Evolutionary conservation across 2,797 vertebrate species (phyloP), one percentile per base, ranked within the genome.

Genomic region (Cyprinella venusta): DNA sequence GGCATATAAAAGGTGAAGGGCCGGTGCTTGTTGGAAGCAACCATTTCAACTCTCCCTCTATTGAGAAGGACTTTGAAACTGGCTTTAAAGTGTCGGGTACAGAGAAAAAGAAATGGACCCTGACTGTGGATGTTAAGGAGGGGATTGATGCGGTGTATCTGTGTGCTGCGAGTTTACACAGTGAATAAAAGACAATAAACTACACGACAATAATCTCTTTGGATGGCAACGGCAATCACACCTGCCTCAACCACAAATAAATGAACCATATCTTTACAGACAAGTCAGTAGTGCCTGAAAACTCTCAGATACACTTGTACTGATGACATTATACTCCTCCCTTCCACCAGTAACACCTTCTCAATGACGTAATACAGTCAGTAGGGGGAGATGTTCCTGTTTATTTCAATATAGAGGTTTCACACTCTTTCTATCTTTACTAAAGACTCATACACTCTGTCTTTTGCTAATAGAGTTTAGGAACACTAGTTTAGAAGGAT

Each of bases 81-180:
- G 87, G 84, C 24, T 89, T 84, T n/a, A 78, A 19, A 18, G 30
- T 72, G 21, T 84, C 63, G 65, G 64, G 84, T 33, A 63, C 69
- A 19, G 68, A 30, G 40, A 84, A 16, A 33, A 88, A 86, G 74
- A 59, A 84, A 50, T 89, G 87, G 86, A 87, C 86, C 4, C 69
- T 90, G 36, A 79, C 78, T 16, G 65, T 90, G 15, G 80, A 81
- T 64, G 70, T 86, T 63, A 61, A 79, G 48, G 40, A 75, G 18
- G 68, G 59, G 42, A 81, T 68, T 48, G 59, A 61, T 59, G 88
- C 82, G 24, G 84, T 89, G 72, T 89, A 84, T 85, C 78, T 88
- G 54, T 89, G 88, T 72, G 88, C 86, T 59, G 87, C 81, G n/a
- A 88, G 85, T 50, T 19, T 26, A 33, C 86, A 89, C 88, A 72